Base-by-base conservation (phyloP, 2,113 vertebrate genomes). In the Varanus komodoensis region DNA sequence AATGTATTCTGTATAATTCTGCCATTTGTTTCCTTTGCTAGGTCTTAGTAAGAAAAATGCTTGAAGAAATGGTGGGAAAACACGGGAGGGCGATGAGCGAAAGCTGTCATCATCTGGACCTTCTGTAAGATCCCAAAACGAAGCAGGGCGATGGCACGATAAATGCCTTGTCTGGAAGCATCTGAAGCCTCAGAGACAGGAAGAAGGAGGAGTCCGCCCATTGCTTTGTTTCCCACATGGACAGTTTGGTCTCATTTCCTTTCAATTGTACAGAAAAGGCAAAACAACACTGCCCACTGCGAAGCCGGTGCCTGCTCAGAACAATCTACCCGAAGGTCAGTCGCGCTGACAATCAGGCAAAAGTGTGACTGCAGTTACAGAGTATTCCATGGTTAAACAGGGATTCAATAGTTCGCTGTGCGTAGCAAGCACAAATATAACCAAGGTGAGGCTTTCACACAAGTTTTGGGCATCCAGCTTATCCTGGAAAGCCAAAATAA, bases 401-500 rank as follows among this genome's bases (percentile, higher is more conserved):
- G 73, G 88, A 90, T 96, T 91, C 69, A 75, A 12, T 48, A 93
- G 93, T 95, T 95, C 96, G 92, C 97, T 95, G 93, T 94, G 81
- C 80, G 25, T 92, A 93, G 95, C 92, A 64, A 94, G 93, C 95
- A 96, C 95, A 97, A 97, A 96, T 97, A 96, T 96, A 97, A 93
- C 92, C 90, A 96, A 97, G 96, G 96, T 97, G 94, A 95, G 91
- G 97, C 93, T 52, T 93, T 91, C 94, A 93, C 93, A 86, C 69
- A 95, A 92, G 93, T 95, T 90, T 94, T 97, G 96, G 96, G 95
- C 93, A 94, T 44, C 92, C 93, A 95, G 95, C 95, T 94, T 6
- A 17, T 87, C 94, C 86, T 34, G 93, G 90, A 88, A 93, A 95
- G 96, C 97, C 97, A 98, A 97, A 96, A 95, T 89, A 97, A 97